phyloP scores from a whole-genome alignment of 2,797 vertebrate species.

The Rhinella marina region DNA sequence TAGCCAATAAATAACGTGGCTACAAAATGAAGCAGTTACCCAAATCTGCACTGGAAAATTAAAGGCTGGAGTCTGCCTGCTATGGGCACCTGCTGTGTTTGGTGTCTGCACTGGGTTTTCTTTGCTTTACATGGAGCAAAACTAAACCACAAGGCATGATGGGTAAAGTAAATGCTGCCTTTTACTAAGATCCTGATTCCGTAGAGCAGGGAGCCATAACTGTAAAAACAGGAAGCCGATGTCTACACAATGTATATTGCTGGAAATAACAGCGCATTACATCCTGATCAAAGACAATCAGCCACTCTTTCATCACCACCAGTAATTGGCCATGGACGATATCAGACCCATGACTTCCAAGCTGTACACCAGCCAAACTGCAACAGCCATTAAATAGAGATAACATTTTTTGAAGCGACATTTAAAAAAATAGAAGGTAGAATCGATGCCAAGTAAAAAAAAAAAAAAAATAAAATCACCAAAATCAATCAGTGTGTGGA shows the following conservation, averaged over 20 bases:
- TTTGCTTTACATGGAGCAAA: neutral
- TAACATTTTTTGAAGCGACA: neutral
- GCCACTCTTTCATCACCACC: neutral
- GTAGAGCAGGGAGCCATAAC: neutral
- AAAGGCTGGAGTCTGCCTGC: no score
- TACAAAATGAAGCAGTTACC: neutral
- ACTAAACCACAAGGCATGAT: neutral
- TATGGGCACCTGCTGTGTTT: neutral
- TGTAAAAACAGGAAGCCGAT: conserved; percentile 16
- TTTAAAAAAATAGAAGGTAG: no score
- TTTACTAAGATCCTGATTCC: neutral
- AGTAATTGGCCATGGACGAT: neutral
- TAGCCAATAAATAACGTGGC: no score
- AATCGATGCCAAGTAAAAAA: neutral
- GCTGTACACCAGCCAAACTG: neutral
- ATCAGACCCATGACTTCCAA: neutral
- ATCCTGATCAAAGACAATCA: neutral
- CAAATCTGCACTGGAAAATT: no score
- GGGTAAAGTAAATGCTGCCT: neutral
- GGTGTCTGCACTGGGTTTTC: no score
- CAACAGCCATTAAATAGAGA: neutral
- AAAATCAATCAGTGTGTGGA: neutral
- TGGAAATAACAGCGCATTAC: neutral
- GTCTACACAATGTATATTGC: conserved; percentile 10
- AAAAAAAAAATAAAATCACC: neutral